A percentile compares a stretch with the other conserved stretches of the same genome.
Evolutionary conservation across 2,797 vertebrate species (phyloP).

Genomic region (Smutsia temminckii): DNA sequence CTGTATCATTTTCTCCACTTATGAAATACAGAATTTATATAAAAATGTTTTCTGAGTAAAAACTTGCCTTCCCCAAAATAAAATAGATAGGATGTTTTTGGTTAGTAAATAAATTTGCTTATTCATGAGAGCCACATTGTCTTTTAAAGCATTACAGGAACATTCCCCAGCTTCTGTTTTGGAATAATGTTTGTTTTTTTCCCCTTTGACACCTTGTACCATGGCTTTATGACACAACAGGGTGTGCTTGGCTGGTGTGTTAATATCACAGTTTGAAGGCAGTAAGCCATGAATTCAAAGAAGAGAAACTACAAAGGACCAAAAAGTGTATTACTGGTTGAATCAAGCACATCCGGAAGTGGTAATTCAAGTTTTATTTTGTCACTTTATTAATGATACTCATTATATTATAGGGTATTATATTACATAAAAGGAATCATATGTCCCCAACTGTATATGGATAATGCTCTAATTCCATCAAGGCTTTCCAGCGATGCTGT

Average conservation of each 20-base stretch:
- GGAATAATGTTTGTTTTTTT: slow-evolving; percentile 82
- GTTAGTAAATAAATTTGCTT: slow-evolving; percentile 64
- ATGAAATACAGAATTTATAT: slow-evolving; percentile 33
- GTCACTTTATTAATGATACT: slow-evolving; percentile 81
- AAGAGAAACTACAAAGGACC: slow-evolving; percentile 82
- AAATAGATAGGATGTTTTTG: slow-evolving; percentile 38
- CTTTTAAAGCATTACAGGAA: slow-evolving; percentile 74
- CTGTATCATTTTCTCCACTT: slow-evolving; percentile 25
- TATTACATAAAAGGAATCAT: slow-evolving; percentile 65
- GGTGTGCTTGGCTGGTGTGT: slow-evolving; percentile 82
- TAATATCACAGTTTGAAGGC: slow-evolving; percentile 82
- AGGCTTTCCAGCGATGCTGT: slow-evolving; percentile 35
- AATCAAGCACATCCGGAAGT: slow-evolving; percentile 79
- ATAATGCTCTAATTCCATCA: slow-evolving; percentile 63
- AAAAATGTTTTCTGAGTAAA: slow-evolving; percentile 38
- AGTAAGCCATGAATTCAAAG: slow-evolving; percentile 83
- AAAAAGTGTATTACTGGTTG: slow-evolving; percentile 79
- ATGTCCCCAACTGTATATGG: slow-evolving; percentile 53
- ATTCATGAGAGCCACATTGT: slow-evolving; percentile 71
- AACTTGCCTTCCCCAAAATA: slow-evolving; percentile 19
- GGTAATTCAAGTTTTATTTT: slow-evolving; percentile 83
- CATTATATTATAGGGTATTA: slow-evolving; percentile 68
- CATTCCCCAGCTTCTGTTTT: slow-evolving; percentile 75
- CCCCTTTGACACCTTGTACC: slow-evolving; percentile 68
- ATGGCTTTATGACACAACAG: slow-evolving; percentile 83